Evolutionary conservation across 2,113 vertebrate genomes (phyloP).

Genomic region (Thomomys bottae): DNA sequence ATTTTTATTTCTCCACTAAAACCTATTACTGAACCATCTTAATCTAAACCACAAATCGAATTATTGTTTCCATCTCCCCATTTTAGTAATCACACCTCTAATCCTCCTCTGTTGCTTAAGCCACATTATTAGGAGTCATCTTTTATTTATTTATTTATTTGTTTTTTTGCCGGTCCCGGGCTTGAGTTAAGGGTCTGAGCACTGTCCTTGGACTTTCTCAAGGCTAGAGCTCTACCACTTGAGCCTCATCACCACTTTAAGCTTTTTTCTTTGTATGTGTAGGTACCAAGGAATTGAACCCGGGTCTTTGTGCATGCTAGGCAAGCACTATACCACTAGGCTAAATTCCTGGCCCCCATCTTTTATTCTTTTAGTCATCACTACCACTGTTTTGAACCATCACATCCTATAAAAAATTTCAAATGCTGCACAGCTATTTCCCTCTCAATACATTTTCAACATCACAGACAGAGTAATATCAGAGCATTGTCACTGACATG

Average conservation of each 20-base stretch:
- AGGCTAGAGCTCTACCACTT: too few relatives aligned
- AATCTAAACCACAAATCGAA: neutral
- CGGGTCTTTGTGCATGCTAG: too few relatives aligned
- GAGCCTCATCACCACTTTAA: too few relatives aligned
- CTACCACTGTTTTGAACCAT: neutral
- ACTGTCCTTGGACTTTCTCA: too few relatives aligned
- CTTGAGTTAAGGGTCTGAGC: too few relatives aligned
- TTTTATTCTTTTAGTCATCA: neutral
- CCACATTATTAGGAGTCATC: neutral
- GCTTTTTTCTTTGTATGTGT: too few relatives aligned
- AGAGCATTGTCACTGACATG: neutral
- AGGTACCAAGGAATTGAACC: too few relatives aligned
- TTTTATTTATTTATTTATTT: conserved; percentile 6
- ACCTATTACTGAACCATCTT: neutral
- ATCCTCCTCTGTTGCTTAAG: neutral
- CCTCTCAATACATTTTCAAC: neutral
- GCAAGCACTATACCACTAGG: too few relatives aligned
- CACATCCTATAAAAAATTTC: neutral
- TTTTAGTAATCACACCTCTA: neutral
- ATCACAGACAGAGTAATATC: neutral
- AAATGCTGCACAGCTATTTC: neutral
- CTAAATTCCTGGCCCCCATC: too few relatives aligned
- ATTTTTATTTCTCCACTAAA: too few relatives aligned
- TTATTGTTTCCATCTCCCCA: neutral
- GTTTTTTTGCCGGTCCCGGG: too few relatives aligned